A percentile compares a stretch with the other conserved stretches of the same genome.
These are phyloP conservation scores for Platysteira castanea DNA, from an alignment of 2,113 vertebrate genomes.

Conservation along the genomic window DNA sequence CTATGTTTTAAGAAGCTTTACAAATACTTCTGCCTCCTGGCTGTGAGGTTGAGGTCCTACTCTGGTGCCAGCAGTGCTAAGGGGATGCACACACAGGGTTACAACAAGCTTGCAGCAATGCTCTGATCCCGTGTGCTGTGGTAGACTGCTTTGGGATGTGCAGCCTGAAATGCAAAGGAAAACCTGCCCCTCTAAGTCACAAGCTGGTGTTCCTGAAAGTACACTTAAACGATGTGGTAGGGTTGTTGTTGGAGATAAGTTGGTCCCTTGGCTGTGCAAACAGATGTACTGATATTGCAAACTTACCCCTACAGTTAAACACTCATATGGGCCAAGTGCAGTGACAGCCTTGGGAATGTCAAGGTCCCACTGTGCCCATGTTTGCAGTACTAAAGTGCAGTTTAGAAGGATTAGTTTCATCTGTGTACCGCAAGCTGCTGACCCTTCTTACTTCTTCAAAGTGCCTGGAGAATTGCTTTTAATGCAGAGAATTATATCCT, in stretches of 20 bases:
- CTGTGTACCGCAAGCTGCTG: not conserved
- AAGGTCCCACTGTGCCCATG: not conserved
- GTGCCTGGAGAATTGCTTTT: not conserved
- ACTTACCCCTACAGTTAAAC: not conserved
- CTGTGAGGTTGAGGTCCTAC: not conserved
- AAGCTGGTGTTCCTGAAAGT: not conserved
- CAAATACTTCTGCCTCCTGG: not conserved
- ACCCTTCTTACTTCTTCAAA: not conserved
- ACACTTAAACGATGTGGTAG: not conserved
- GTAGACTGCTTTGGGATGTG: not conserved
- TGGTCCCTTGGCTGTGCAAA: not conserved
- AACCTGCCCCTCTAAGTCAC: not conserved
- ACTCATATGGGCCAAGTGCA: rapidly evolving
- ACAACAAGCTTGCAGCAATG: not conserved
- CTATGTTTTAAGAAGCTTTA: not conserved
- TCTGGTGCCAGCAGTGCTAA: not conserved
- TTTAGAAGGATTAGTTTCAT: not conserved
- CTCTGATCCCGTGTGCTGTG: rapidly evolving
- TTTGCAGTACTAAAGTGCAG: not conserved
- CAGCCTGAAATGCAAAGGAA: not conserved
- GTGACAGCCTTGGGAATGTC: not conserved
- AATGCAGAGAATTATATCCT: not conserved
- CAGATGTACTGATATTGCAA: not conserved
- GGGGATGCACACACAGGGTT: not conserved
- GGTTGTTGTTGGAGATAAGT: not conserved